Conservation (phyloP, 1,140 invertebrate genomes). For the Danaus melanippus region DNA sequence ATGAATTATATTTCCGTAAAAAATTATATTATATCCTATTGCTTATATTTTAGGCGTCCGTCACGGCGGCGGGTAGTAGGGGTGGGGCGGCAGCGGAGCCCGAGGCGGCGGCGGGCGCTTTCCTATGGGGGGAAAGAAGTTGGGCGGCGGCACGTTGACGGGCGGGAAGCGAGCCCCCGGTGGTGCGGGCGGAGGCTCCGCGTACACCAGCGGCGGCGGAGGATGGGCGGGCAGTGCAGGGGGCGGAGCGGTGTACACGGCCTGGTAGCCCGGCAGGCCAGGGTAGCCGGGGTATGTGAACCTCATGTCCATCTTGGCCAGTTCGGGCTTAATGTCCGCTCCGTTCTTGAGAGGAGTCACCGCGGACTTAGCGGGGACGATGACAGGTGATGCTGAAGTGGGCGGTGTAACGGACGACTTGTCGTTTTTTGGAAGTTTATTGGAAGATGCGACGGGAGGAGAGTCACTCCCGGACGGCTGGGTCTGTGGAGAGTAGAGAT, state of each 20-base stretch:
- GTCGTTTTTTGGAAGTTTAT: constrained; percentile 59
- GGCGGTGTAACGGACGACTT: constrained; percentile 68
- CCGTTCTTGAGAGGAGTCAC: constrained; percentile 61
- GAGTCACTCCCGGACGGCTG: constrained; percentile 74
- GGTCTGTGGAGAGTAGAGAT: constrained; percentile 84
- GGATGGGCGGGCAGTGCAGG: constrained; percentile 24
- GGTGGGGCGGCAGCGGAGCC: constrained; percentile 47
- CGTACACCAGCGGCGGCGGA: constrained; percentile 36
- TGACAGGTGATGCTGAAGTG: constrained; percentile 65
- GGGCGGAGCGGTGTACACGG: constrained; percentile 54
- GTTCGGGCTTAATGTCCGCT: constrained; percentile 47
- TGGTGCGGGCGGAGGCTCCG: constrained; percentile 38
- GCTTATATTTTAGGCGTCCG: constrained; percentile 30
- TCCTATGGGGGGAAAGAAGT: constrained; percentile 46
- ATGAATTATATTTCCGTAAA: constrained; percentile 53
- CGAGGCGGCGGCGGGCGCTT: constrained; percentile 36
- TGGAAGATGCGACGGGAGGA: constrained; percentile 70
- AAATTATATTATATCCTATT: constrained; percentile 51
- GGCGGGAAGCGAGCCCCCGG: constrained; percentile 36
- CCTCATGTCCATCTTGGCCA: constrained; percentile 46
- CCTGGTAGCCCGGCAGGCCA: constrained; percentile 38
- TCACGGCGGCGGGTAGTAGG: constrained; percentile 67
- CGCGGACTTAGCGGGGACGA: constrained; percentile 40
- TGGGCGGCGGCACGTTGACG: constrained; percentile 51
- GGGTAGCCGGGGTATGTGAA: constrained; percentile 46